Conservation (phyloP, 2,113 vertebrate species). For the Myotis davidii region DNA sequence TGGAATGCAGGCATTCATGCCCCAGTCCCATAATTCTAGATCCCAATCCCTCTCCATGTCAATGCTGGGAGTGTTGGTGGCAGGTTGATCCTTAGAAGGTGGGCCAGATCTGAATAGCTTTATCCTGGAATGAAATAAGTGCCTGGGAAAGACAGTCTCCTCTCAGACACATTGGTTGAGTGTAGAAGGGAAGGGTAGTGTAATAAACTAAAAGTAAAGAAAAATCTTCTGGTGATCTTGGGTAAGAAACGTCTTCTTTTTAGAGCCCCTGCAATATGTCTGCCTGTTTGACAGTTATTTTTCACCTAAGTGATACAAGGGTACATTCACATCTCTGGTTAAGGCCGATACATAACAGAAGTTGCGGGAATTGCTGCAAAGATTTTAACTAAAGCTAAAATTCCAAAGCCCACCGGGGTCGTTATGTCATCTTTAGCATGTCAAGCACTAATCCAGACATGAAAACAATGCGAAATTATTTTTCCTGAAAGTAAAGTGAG, state of each 20-base stretch:
- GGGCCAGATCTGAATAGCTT: neutral
- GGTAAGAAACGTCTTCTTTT: neutral
- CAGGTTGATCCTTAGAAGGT: neutral
- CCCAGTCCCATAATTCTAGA: neutral
- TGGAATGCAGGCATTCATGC: too few relatives aligned
- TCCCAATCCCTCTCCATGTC: neutral
- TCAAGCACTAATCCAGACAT: conserved; percentile 21
- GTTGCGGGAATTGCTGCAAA: neutral
- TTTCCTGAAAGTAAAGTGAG: conserved; percentile 62
- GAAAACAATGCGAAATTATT: conserved; percentile 47
- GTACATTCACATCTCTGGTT: conserved; percentile 35
- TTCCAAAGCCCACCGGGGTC: conserved; percentile 50
- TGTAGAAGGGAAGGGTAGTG: neutral
- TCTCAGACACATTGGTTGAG: neutral
- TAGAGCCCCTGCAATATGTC: neutral
- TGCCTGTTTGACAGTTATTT: conserved; percentile 53
- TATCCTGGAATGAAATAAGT: neutral
- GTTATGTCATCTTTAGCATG: conserved; percentile 41
- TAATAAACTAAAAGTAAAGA: neutral
- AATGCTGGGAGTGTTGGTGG: neutral
- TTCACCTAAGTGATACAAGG: conserved; percentile 54
- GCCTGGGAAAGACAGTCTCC: neutral
- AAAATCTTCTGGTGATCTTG: neutral
- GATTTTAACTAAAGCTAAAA: conserved; percentile 41
- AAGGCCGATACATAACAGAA: conserved; percentile 30